These are phyloP conservation scores for Syngnathus scovelli DNA, from an alignment of 2,113 vertebrate species.

Conservation along the genomic window DNA sequence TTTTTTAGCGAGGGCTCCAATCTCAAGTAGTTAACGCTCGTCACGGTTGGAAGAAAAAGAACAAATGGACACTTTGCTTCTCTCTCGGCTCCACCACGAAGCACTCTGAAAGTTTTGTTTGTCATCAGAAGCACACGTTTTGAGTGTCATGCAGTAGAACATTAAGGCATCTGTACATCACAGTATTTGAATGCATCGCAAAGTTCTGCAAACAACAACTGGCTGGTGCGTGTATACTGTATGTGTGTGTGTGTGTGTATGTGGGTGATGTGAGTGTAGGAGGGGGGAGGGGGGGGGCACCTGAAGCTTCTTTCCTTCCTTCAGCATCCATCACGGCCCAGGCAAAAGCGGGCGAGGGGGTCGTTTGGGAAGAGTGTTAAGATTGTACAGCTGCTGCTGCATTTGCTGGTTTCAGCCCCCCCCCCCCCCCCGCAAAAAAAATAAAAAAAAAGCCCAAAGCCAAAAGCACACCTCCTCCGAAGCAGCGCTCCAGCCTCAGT, in stretches of 20 bases:
- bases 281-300: slow-evolving; percentile 57
- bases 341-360: slow-evolving; percentile 11
- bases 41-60: slow-evolving; percentile 41
- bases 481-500: slow-evolving; percentile 63
- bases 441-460: slow-evolving; percentile 27
- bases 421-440: slow-evolving; percentile 39
- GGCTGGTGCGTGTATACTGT: slow-evolving; percentile 68
- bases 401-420: slow-evolving; percentile 71
- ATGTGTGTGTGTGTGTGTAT: neutral
- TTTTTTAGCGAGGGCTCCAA: slow-evolving; percentile 58
- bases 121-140: slow-evolving; percentile 66
- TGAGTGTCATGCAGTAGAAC: slow-evolving; percentile 98
- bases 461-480: slow-evolving; percentile 22
- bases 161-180: slow-evolving; percentile 99
- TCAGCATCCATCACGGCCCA: slow-evolving; percentile 57
- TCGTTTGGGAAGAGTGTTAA: neutral
- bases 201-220: slow-evolving; percentile 85
- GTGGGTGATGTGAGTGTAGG: slow-evolving; percentile 13
- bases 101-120: slow-evolving; percentile 57
- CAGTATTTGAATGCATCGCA: slow-evolving; percentile 93
- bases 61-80: slow-evolving; percentile 53
- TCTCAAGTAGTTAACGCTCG: slow-evolving; percentile 66
- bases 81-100: slow-evolving; percentile 54
- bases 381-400: slow-evolving; percentile 63
- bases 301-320: slow-evolving; percentile 67